Evolutionary conservation across 1,140 invertebrate species (phyloP).

Genomic region (Drosophila sp.): DNA sequence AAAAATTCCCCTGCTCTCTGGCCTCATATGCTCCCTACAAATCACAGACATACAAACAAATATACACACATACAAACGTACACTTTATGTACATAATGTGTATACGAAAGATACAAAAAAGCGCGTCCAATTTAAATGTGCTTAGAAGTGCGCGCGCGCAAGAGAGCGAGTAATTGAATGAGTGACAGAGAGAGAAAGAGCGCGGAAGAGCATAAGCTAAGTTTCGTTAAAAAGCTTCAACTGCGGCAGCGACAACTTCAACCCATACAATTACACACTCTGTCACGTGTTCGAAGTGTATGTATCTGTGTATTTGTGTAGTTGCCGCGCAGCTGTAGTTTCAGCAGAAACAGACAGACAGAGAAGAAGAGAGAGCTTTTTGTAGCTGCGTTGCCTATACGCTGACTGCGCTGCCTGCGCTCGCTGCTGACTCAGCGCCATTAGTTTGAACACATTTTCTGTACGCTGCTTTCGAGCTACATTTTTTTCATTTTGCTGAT

Average conservation of each 20-base stretch:
- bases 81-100: constrained; percentile 45
- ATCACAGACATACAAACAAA: constrained; percentile 10
- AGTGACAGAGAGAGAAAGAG: constrained; percentile 43
- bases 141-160: constrained; percentile 76
- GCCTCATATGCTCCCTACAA: constrained; percentile 13
- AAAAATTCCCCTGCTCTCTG: constrained; percentile 66
- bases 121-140: constrained; percentile 69
- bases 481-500: constrained; percentile 8
- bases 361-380: constrained; percentile 31
- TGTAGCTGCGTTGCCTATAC: constrained; percentile 23
- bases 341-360: neutral
- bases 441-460: constrained; percentile 75
- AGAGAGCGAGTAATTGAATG: constrained; percentile 19
- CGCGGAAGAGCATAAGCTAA: constrained; percentile 8
- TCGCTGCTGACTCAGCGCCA: constrained; percentile 75
- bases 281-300: constrained; percentile 65
- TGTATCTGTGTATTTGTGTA: constrained; percentile 39
- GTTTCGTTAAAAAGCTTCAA: constrained; percentile 78
- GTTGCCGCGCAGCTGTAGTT: constrained; percentile 34
- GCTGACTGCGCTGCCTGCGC: constrained; percentile 28
- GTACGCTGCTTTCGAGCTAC: constrained; percentile 55
- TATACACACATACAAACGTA: neutral
- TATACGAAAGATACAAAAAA: constrained; percentile 73
- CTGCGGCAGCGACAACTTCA: constrained; percentile 37
- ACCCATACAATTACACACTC: constrained; percentile 29